phyloP scores from a whole-genome alignment of 2,113 vertebrate species.

The Phalacrocorax pelagicus region DNA sequence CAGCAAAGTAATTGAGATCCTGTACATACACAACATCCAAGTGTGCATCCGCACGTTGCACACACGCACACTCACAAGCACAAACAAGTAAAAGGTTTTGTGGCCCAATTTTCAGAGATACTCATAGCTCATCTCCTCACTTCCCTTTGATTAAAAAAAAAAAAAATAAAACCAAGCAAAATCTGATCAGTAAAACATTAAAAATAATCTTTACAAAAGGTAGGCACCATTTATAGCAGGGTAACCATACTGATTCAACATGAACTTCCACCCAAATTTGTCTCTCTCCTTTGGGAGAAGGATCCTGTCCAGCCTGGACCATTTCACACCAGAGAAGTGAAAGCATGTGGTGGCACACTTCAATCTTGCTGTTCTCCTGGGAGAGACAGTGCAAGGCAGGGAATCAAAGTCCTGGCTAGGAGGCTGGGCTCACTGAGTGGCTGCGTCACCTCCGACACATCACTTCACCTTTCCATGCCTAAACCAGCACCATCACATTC shows the following conservation, averaged over 20 bases:
- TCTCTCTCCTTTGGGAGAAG: not conserved
- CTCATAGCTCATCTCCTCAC: not conserved
- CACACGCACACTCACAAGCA: not conserved
- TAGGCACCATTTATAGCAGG: not conserved
- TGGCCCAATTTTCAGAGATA: not conserved
- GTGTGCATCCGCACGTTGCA: not conserved
- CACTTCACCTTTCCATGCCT: not conserved
- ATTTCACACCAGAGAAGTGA: not conserved
- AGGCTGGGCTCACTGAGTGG: not conserved
- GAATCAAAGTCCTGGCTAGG: not conserved
- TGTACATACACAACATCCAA: not conserved
- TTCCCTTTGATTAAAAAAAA: not conserved
- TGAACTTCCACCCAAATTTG: not conserved
- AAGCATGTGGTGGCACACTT: not conserved
- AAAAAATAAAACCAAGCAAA: not conserved
- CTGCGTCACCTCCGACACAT: rapidly evolving
- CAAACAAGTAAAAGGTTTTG: not conserved
- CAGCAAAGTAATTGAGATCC: conserved; percentile 54
- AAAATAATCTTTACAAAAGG: not conserved
- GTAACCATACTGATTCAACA: not conserved
- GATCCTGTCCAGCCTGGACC: not conserved
- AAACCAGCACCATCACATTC: not conserved
- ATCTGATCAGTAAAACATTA: not conserved
- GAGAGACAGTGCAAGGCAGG: not conserved
- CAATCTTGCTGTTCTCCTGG: not conserved